A percentile compares a stretch with the other conserved stretches of the same genome.
phyloP scores from a whole-genome alignment of 2,888 invertebrate genomes.

The Drosophila vallismaia region DNA sequence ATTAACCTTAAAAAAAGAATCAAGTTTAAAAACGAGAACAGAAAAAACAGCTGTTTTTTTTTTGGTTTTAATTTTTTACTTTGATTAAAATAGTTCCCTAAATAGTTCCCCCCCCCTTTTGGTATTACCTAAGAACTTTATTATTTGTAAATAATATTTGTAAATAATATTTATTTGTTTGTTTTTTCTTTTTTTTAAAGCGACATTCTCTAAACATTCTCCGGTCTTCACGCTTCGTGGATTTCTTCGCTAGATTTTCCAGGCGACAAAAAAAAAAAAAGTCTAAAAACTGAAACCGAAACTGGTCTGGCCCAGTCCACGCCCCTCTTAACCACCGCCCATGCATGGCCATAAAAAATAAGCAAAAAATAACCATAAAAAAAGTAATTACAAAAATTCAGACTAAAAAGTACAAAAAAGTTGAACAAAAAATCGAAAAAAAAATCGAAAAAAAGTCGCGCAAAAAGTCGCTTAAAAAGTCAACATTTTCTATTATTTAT shows the following conservation, averaged over 20 bases:
- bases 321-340: slow-evolving; percentile 4
- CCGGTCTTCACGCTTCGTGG: slow-evolving; percentile 67
- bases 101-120: not conserved
- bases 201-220: slow-evolving; percentile 1
- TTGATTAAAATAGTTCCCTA: not conserved
- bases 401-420: too few relatives aligned
- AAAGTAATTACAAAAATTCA: slow-evolving; percentile 56
- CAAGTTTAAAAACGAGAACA: slow-evolving; percentile 47
- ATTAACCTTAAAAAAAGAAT: slow-evolving; percentile 34
- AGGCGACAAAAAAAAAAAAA: slow-evolving; percentile 47
- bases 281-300: slow-evolving; percentile 66
- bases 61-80: not conserved
- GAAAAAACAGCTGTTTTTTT: slow-evolving; percentile 63
- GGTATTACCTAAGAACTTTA: not conserved
- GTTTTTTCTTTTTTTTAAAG: too few relatives aligned
- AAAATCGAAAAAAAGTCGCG: slow-evolving; percentile 8
- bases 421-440: slow-evolving; percentile 39
- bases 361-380: slow-evolving; percentile 27
- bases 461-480: slow-evolving; percentile 8
- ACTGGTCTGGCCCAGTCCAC: slow-evolving; percentile 46
- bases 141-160: not conserved
- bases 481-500: slow-evolving; percentile 46
- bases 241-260: slow-evolving; percentile 60
- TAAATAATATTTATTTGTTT: not conserved
- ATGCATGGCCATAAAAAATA: not conserved